Evolutionary conservation across 2,113 vertebrate species (phyloP), one percentile per base, ranked within the genome.

Genomic region (Electrona antarctica): DNA sequence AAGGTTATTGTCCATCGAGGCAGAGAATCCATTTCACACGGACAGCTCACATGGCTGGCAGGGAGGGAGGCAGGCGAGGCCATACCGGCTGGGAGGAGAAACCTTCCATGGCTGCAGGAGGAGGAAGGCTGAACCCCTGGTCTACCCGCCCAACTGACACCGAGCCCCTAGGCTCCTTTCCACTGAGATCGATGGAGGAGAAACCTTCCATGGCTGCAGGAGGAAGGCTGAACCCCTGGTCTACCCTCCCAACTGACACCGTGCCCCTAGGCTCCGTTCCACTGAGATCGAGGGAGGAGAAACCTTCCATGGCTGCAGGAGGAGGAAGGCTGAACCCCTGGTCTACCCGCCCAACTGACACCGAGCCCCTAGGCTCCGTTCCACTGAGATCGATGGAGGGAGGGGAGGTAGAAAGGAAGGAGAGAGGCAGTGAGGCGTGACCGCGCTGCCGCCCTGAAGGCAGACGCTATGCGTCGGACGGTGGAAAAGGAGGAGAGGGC

Each of bases 321-420:
- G 45, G n/a, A 52, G n/a, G 46, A 59, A 3, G 21, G 54, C 56
- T 21, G 45, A 59, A 61, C 45, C 65, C 8, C 56, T 61, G 49
- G 61, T 47, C 59, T 75, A 28, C 56, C 33, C 67, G 49, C 13
- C 45, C 55, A 33, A 46, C n/a, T 49, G 61, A 64, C 69, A 64
- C 33, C 33, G 50, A 47, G 57, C 9, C 55, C 21, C 10, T 8
- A 28, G 21, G 61, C 8, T 50, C 46, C 8, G 46, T n/a, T 64
- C 7, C 46, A 51, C n/a, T 64, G 14, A 12, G 60, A 61, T n/a
- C 14, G 48, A 67, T 63, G 54, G 28, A 62, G 9, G 11, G 47
- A 59, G 0, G 41, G 14, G 15, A 11, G 49, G 2, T 56, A 68
- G 14, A 55, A 55, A 2, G 2, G 33, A 15, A 21, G 56, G 50